phyloP scores from a whole-genome alignment of 2,113 vertebrate species.

The Heteronetta atricapilla region DNA sequence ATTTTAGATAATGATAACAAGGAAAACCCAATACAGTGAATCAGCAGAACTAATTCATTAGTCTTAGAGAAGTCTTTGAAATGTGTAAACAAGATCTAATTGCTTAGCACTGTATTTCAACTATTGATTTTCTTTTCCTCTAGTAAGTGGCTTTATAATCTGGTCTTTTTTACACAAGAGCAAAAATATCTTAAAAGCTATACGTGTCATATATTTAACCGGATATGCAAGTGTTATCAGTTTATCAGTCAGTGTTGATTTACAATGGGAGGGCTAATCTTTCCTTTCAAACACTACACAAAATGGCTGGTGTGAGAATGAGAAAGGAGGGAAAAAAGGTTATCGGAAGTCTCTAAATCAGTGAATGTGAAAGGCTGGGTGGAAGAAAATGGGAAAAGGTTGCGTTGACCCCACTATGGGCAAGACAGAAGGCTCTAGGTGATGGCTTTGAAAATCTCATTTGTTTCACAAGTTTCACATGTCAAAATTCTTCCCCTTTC shows the following conservation, averaged over 20 bases:
- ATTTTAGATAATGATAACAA: neutral
- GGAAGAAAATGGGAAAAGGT: neutral
- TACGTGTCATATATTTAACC: neutral
- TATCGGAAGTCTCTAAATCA: neutral
- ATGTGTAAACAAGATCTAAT: neutral
- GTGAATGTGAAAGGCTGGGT: neutral
- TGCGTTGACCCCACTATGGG: neutral
- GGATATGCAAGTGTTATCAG: neutral
- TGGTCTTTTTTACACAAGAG: neutral
- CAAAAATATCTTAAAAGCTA: neutral
- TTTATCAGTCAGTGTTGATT: neutral
- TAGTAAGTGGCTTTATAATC: neutral
- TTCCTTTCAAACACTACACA: neutral
- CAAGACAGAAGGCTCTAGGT: neutral
- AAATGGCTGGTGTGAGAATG: neutral
- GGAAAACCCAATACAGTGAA: neutral
- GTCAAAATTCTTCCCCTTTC: neutral
- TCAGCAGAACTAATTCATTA: neutral
- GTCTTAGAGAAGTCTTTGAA: neutral
- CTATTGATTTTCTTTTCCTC: neutral
- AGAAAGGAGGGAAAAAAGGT: neutral
- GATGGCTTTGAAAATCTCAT: neutral
- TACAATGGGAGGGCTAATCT: neutral
- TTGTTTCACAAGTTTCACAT: neutral
- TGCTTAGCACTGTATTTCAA: neutral